Conservation (phyloP, 2,888 invertebrate species). For the Drosophila atripex region DNA sequence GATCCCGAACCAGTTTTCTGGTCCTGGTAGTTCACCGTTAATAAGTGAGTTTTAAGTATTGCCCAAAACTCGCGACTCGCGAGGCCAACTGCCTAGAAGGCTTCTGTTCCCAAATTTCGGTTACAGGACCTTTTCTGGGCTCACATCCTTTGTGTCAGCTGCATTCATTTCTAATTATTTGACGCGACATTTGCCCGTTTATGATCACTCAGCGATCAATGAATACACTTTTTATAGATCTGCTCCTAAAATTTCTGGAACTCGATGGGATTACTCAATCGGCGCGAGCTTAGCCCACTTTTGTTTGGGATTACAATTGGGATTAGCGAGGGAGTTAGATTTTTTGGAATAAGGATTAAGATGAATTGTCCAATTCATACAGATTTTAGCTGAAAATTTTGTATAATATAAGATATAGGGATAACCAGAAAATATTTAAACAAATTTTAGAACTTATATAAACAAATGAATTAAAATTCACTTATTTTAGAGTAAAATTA, state of each 20-base stretch:
- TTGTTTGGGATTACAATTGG: slow-evolving; percentile 30
- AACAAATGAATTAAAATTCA: too few relatives aligned
- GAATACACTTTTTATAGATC: slow-evolving; percentile 59
- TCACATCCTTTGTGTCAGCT: slow-evolving; percentile 46
- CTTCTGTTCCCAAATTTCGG: slow-evolving; percentile 41
- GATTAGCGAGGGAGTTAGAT: slow-evolving; percentile 3
- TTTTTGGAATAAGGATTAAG: slow-evolving; percentile 6
- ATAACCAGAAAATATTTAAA: too few relatives aligned
- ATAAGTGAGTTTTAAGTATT: slow-evolving; percentile 62
- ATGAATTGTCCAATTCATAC: neutral
- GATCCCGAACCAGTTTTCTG: slow-evolving; percentile 45
- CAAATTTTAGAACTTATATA: too few relatives aligned
- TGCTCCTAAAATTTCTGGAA: slow-evolving; percentile 25
- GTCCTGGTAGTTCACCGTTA: slow-evolving; percentile 45
- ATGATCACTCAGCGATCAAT: slow-evolving; percentile 53
- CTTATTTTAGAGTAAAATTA: too few relatives aligned
- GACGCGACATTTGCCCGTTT: slow-evolving; percentile 43
- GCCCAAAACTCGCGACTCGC: slow-evolving; percentile 14
- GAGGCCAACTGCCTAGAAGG: slow-evolving; percentile 46
- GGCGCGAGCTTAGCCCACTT: slow-evolving; percentile 7
- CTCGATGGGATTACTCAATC: slow-evolving; percentile 61
- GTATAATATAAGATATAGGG: too few relatives aligned
- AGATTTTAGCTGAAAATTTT: neutral
- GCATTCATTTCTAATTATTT: slow-evolving; percentile 68
- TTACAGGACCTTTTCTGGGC: slow-evolving; percentile 35